phyloP scores from a whole-genome alignment of 2,113 vertebrate genomes.

The Aythya baeri region DNA sequence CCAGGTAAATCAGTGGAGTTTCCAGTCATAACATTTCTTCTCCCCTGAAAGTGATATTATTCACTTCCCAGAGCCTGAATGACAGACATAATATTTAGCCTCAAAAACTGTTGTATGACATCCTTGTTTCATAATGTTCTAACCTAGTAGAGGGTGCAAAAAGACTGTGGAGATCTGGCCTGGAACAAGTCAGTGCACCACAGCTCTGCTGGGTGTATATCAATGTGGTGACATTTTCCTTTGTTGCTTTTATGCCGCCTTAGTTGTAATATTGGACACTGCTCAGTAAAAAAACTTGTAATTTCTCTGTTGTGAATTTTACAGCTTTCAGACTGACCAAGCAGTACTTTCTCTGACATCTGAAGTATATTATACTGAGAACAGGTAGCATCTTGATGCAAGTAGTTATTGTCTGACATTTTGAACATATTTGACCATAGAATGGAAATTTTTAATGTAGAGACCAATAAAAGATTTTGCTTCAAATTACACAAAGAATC shows the following conservation, averaged over 20 bases:
- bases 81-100: neutral
- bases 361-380: neutral
- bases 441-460: neutral
- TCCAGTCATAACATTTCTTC: neutral
- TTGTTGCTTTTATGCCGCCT: neutral
- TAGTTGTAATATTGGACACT: neutral
- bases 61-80: neutral
- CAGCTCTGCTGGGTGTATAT: neutral
- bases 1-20: neutral
- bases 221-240: accelerated
- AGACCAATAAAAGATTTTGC: neutral
- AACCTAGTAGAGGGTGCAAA: accelerated
- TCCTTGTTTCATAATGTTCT: neutral
- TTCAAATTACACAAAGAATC: neutral
- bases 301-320: neutral
- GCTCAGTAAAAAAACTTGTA: neutral
- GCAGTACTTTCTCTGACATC: neutral
- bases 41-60: neutral
- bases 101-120: neutral
- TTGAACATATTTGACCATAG: neutral
- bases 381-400: neutral
- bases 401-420: neutral
- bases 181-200: neutral
- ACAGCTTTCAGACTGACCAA: neutral
- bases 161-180: neutral